Evolutionary conservation across 1,140 invertebrate species (phyloP), one percentile per base, ranked within the genome.

Genomic region (Orchestia grillus): DNA sequence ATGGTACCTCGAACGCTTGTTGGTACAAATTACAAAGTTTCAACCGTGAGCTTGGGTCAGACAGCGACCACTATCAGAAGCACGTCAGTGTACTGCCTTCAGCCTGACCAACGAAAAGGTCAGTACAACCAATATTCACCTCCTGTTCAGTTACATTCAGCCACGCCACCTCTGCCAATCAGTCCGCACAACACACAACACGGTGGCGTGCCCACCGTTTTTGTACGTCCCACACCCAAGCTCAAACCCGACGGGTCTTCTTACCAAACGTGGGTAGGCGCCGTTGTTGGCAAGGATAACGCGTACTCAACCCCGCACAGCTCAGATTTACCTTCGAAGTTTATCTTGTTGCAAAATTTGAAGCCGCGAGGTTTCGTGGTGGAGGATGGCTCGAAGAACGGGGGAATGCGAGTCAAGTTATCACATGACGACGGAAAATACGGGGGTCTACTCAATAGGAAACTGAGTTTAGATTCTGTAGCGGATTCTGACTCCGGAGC

Each of bases 41-140:
- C 92, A 44, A 94, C 92, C 44, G 19, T 94, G 3, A 94, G 4
- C 40, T n/a, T 15, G 0, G 92, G 92, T 45, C 92, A 94, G 92
- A 94, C 92, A 8, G 43, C 44, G 0, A 23, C 92, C 19, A 94
- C 92, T 36, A 94, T 94, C 92, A 94, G 92, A 94, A 94, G 92
- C 44, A 94, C 92, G 15, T 94, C 92, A 45, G 92, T 94, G 43
- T 94, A 94, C 44, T 94, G 92, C 41, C 41, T 94, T n/a, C 36
- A 44, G 40, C 92, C 92, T 0, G 92, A 94, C 23, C 92, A 47
- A 40, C 43, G 92, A 8, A 8, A 40, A 47, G 92, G 92, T 4
- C 43, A 94, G 44, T 94, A 94, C 44, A 94, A 94, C 44, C 92
- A 94, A 45, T 94, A 94, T n/a, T 40, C 44, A 19, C 44, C 44